Conservation (phyloP, 2,797 vertebrate genomes). For the Smutsia gigantea region DNA sequence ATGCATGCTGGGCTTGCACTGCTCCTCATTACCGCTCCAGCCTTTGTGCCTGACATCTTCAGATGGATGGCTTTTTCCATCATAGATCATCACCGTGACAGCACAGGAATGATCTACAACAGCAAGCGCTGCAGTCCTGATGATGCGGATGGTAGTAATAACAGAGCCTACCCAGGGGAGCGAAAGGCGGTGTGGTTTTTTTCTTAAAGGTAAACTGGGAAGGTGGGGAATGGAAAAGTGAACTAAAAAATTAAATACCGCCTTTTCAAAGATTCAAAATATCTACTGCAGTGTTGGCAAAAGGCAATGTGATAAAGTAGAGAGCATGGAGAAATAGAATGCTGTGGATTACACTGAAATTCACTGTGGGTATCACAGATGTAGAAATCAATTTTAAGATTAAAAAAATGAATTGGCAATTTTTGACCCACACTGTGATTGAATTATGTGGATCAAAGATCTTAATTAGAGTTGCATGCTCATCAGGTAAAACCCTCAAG, state of each 20-base stretch:
- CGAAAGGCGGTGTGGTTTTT: not conserved
- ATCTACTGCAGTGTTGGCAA: not conserved
- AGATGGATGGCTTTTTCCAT: conserved; percentile 83
- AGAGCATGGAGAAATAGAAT: not conserved
- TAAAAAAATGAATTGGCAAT: conserved; percentile 72
- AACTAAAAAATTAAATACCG: conserved; percentile 63
- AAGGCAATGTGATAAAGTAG: not conserved
- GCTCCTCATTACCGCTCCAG: conserved; percentile 60
- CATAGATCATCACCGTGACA: conserved; percentile 82
- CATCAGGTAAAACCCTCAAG: not conserved
- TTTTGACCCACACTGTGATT: conserved; percentile 56
- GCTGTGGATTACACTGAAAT: not conserved
- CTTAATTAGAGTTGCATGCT: conserved; percentile 56
- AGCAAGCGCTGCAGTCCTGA: conserved; percentile 63
- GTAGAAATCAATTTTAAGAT: conserved; percentile 71
- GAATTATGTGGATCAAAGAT: conserved; percentile 63
- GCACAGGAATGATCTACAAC: conserved; percentile 83
- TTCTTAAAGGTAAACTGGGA: conserved; percentile 78
- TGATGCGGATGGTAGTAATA: conserved; percentile 81
- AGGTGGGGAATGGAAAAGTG: conserved; percentile 34
- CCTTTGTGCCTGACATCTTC: conserved; percentile 70
- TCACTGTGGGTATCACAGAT: conserved; percentile 13
- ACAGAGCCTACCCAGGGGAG: conserved; percentile 73
- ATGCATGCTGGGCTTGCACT: not conserved
- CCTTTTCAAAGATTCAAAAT: conserved; percentile 74